These are phyloP conservation scores for Agrilus cyanescens DNA, from an alignment of 2,888 invertebrate species.

Conservation along the genomic window DNA sequence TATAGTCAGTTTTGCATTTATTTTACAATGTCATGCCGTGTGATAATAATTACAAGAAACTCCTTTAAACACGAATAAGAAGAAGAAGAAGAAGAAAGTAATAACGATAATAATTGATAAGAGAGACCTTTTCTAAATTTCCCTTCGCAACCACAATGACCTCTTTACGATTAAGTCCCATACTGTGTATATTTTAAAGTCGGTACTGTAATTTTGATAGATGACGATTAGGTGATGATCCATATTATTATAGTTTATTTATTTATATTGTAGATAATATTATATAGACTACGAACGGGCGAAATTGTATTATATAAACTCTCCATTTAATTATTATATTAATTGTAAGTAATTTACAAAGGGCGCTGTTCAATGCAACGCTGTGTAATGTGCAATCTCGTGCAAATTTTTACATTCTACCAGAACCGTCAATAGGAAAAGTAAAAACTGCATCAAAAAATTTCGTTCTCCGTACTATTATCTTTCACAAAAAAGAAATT, in stretches of 20 bases:
- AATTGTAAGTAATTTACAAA: no score
- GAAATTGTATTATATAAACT: no score
- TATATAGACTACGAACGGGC: constrained; percentile 9
- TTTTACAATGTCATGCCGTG: constrained; percentile 21
- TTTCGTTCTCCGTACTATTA: no score
- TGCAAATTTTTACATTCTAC: no score
- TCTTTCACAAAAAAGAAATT: no score
- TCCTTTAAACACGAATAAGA: constrained; percentile 1
- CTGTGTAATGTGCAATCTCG: no score
- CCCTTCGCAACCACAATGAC: constrained; percentile 36
- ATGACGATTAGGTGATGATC: constrained; percentile 28
- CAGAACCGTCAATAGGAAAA: no score
- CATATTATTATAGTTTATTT: constrained; percentile 36
- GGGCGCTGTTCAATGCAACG: no score
- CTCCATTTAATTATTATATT: no score
- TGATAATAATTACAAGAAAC: constrained; percentile 14
- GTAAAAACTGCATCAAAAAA: no score
- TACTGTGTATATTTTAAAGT: constrained; percentile 30
- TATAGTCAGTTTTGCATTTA: constrained; percentile 37
- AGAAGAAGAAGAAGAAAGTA: no score
- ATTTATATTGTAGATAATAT: constrained; percentile 38
- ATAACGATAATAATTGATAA: constrained; percentile 18
- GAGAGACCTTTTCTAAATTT: constrained; percentile 27
- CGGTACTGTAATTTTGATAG: constrained; percentile 29
- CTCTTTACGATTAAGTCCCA: constrained; percentile 32